Evolutionary conservation across 2,888 invertebrate species (phyloP).

Genomic region (Pachliopta kotzebuea): DNA sequence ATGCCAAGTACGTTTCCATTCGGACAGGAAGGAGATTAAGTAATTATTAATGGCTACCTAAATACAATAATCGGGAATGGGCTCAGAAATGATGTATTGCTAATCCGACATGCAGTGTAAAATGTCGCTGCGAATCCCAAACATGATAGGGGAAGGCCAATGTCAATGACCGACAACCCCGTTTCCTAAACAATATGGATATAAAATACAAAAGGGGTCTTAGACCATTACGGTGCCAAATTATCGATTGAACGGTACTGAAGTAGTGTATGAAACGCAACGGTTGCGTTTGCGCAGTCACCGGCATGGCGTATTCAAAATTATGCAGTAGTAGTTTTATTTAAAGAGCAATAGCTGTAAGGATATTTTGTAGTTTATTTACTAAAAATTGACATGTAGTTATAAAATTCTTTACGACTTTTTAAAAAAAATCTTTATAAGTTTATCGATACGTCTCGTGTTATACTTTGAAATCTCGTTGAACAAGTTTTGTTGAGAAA

Average conservation of each 20-base stretch:
- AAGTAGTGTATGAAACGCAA: neutral
- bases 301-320: neutral
- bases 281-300: slow-evolving; percentile 3
- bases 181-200: slow-evolving; percentile 62
- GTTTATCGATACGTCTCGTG: neutral
- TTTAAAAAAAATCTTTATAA: slow-evolving; percentile 2
- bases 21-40: slow-evolving; percentile 45
- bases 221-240: slow-evolving; percentile 66
- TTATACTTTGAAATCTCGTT: slow-evolving; percentile 15
- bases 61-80: slow-evolving; percentile 33
- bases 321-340: no score
- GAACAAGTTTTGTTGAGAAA: slow-evolving; percentile 23
- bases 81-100: slow-evolving; percentile 66
- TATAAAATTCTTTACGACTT: neutral
- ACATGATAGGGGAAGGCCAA: slow-evolving; percentile 68
- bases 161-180: slow-evolving; percentile 76
- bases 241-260: slow-evolving; percentile 60
- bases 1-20: slow-evolving; percentile 22
- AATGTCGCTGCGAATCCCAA: slow-evolving; percentile 67
- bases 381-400: neutral
- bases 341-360: neutral
- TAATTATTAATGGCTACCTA: slow-evolving; percentile 29
- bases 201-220: slow-evolving; percentile 65
- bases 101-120: slow-evolving; percentile 66
- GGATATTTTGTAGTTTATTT: neutral